Evolutionary conservation across 2,797 vertebrate species (phyloP).

Genomic region (Simalia tracyae): DNA sequence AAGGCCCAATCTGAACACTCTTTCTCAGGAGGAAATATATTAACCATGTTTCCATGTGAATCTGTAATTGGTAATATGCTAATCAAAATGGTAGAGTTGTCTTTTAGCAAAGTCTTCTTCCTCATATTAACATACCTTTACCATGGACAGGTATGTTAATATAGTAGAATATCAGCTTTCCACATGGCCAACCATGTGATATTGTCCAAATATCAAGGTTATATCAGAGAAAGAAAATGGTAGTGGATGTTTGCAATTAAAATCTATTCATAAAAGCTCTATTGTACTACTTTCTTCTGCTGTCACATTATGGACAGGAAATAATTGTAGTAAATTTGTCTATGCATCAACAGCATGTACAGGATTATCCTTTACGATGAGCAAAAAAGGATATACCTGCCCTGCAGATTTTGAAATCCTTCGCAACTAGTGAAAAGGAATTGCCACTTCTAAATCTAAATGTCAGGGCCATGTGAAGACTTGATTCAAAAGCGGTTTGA

Average conservation of each 20-base stretch:
- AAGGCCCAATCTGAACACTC: neutral
- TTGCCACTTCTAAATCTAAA: neutral
- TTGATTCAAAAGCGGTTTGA: no score
- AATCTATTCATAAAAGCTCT: constrained; percentile 12
- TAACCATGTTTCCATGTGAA: neutral
- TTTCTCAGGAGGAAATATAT: neutral
- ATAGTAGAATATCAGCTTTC: constrained; percentile 6
- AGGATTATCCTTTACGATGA: neutral
- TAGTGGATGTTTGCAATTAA: constrained; percentile 36
- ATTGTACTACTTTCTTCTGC: neutral
- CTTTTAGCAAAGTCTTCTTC: neutral
- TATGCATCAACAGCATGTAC: neutral
- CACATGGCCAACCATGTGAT: neutral
- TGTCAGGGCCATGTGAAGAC: no score
- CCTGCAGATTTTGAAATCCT: constrained; percentile 20
- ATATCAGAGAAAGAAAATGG: constrained; percentile 21
- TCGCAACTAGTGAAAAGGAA: neutral
- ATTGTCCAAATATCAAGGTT: constrained; percentile 20
- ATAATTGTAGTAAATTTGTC: constrained; percentile 17
- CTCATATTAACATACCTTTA: constrained; percentile 21
- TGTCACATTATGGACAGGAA: constrained; percentile 28
- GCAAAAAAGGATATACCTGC: neutral
- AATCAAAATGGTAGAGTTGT: neutral
- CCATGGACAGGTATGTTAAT: neutral
- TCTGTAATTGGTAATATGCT: neutral